Conservation (phyloP, 35 echinoderm and acorn worm genomes). For the Apostichopus japonicus region DNA sequence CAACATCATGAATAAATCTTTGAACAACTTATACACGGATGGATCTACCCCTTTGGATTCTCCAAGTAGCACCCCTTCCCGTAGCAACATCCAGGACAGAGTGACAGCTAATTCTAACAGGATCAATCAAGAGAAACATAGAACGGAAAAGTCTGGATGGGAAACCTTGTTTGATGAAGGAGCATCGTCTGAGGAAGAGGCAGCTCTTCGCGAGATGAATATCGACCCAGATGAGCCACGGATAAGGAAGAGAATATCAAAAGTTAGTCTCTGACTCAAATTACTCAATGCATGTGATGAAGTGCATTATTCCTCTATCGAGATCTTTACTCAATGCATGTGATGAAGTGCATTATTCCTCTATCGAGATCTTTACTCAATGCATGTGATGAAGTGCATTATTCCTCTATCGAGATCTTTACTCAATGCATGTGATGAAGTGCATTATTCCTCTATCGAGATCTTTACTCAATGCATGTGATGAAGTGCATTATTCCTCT, state of each 20-base stretch:
- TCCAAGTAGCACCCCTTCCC: slow-evolving; percentile 45
- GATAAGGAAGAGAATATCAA: not conserved
- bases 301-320: too few species aligned
- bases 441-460: too few species aligned
- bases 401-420: too few species aligned
- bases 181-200: not conserved
- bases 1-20: slow-evolving; percentile 78
- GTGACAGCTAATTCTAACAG: not conserved
- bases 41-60: slow-evolving; percentile 37
- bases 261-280: not conserved
- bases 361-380: too few species aligned
- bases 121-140: not conserved
- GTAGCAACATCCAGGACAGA: not conserved
- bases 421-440: too few species aligned
- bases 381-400: too few species aligned
- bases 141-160: not conserved
- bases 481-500: too few species aligned
- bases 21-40: slow-evolving; percentile 81
- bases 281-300: too few species aligned
- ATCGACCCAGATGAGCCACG: not conserved
- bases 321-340: too few species aligned
- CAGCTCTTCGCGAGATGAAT: not conserved
- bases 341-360: too few species aligned
- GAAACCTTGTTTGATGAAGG: not conserved
- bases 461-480: too few species aligned